Evolutionary conservation across 1,140 invertebrate species (phyloP), one percentile per base, ranked within the genome.

Genomic region (Callitettix versicolor): DNA sequence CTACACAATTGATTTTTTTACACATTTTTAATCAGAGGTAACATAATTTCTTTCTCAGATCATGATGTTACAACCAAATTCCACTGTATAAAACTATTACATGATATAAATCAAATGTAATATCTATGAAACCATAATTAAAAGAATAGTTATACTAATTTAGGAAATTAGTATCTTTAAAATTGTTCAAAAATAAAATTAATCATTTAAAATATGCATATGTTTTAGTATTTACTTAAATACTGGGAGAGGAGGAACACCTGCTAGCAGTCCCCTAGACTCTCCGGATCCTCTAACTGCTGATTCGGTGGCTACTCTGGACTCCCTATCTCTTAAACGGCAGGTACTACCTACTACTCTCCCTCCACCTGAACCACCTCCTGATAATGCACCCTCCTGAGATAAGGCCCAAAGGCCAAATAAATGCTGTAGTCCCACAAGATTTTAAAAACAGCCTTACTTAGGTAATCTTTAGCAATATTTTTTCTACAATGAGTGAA

Each of bases 151-250:
- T n/a, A n/a, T n/a, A n/a, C n/a, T n/a, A n/a, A n/a, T n/a, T n/a
- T n/a, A n/a, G n/a, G n/a, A n/a, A n/a, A n/a, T n/a, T n/a, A n/a
- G n/a, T n/a, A n/a, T n/a, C n/a, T n/a, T n/a, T n/a, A n/a, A n/a
- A n/a, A n/a, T n/a, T n/a, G n/a, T n/a, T n/a, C n/a, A n/a, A n/a
- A n/a, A n/a, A n/a, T n/a, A n/a, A n/a, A n/a, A n/a, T n/a, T n/a
- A n/a, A n/a, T n/a, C n/a, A n/a, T n/a, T n/a, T n/a, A n/a, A n/a
- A n/a, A n/a, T n/a, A n/a, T n/a, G n/a, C n/a, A n/a, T n/a, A n/a
- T n/a, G n/a, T n/a, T 73, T 61, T 72, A 85, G 82, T 69, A 80
- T 81, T 62, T 80, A 81, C 65, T 76, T 82, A 44, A 81, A 84
- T 67, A 83, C 80, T 53, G 82, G 62, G 71, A 81, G 60, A 56